These are phyloP conservation scores for Sprattus sprattus DNA, from an alignment of 2,113 vertebrate genomes.

Conservation along the genomic window DNA sequence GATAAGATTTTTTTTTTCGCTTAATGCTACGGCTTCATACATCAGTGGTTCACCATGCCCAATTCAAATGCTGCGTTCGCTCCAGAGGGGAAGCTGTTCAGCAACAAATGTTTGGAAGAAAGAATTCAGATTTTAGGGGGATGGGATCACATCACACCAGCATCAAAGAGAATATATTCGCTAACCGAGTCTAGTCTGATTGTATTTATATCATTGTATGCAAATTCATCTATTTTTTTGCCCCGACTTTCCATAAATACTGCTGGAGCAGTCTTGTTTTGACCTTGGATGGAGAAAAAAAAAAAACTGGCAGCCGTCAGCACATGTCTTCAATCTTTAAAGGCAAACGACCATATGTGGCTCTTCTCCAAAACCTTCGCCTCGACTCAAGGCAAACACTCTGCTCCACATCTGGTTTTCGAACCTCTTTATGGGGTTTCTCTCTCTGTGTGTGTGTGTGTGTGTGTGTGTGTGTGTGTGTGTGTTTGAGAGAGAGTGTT, in stretches of 20 bases:
- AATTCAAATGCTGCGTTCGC: constrained; percentile 31
- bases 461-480: constrained; percentile 19
- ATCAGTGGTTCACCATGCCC: constrained; percentile 42
- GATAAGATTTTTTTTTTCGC: constrained; percentile 55
- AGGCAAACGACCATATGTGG: constrained; percentile 6
- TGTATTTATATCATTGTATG: constrained; percentile 33
- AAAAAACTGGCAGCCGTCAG: constrained; percentile 38
- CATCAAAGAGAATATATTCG: background rate
- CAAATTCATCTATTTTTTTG: constrained; percentile 39
- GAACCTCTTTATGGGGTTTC: constrained; percentile 14
- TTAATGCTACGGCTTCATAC: constrained; percentile 48
- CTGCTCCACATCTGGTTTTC: constrained; percentile 29
- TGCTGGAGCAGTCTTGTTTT: constrained; percentile 42
- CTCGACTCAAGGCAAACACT: constrained; percentile 10
- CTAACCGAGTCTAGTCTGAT: constrained; percentile 25
- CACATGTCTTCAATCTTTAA: constrained; percentile 25
- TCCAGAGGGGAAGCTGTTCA: constrained; percentile 45
- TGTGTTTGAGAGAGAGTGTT: background rate
- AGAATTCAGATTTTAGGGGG: constrained; percentile 27
- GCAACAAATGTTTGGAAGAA: constrained; percentile 34
- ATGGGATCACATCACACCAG: constrained; percentile 27
- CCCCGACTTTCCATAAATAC: constrained; percentile 54
- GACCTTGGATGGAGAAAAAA: constrained; percentile 50
- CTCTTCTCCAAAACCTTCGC: background rate
- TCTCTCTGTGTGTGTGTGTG: constrained; percentile 34